Base-by-base conservation (phyloP, 2,888 invertebrate genomes). In the Erebia epiphron region DNA sequence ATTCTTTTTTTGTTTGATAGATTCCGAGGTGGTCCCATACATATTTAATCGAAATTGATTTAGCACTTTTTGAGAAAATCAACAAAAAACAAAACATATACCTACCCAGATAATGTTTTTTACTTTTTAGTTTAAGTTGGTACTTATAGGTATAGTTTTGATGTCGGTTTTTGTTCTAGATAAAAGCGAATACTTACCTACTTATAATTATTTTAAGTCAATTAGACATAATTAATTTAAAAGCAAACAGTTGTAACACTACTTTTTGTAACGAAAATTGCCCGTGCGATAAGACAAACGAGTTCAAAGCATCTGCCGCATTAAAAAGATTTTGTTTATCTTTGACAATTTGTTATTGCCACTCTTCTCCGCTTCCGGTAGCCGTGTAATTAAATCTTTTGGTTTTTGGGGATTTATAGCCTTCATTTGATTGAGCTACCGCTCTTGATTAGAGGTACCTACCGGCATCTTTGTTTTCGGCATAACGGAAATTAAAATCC, bases 321-420 rank as follows among this genome's bases (percentile, higher is more conserved):
- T 89, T 89, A 88, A 90, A 89, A 87, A 90, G 86, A 85, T 86
- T 89, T 90, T 91, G 90, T 92, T 91, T 92, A 92, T 93, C 91
- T 91, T 87, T 82, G 81, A 88, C 89, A 92, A 92, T 93, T 93
- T 91, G 92, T 93, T 91, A 91, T 86, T 91, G 92, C 88, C 92
- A 92, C 88, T 90, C 83, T 83, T 83, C 79, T 80, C 82, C 87
- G 85, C 84, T 88, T 91, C 88, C 91, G 89, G 92, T 91, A 92
- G 92, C 89, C 79, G 83, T 88, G 87, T 93, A 90, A 92, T 92
- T 92, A 91, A 92, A 92, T 92, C 92, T 90, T 90, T 88, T 90
- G 90, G 91, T 90, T 91, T 91, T 86, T 68, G 81, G 82, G 89
- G 90, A 91, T 92, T 91, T 88, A 92, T 88, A 74, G 79, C 75